Conservation (phyloP, 2,797 vertebrate genomes). For the Silurus lanzhouensis region DNA sequence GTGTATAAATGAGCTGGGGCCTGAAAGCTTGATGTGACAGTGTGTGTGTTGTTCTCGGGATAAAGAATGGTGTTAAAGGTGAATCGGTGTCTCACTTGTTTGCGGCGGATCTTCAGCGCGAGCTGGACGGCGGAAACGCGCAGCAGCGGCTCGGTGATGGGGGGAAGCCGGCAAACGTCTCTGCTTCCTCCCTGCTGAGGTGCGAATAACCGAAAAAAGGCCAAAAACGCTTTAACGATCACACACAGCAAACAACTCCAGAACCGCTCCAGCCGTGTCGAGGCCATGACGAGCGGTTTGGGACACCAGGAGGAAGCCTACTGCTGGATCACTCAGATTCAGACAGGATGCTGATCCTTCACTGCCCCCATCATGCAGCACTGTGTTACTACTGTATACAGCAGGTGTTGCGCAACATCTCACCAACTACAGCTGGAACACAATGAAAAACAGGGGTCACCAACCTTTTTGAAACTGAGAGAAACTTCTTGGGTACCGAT, state of each 20-base stretch:
- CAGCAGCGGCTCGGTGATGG: conserved; percentile 67
- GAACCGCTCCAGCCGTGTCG: conserved; percentile 51
- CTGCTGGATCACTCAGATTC: background rate
- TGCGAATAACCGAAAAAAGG: conserved; percentile 59
- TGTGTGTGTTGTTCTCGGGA: background rate
- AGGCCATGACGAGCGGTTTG: conserved; percentile 61
- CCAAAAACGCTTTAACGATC: conserved; percentile 41
- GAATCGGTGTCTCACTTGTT: conserved; percentile 66
- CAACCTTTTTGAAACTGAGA: too few species aligned
- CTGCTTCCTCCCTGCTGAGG: conserved; percentile 26
- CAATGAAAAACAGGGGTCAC: too few species aligned
- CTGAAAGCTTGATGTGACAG: too few species aligned
- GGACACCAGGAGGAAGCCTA: background rate
- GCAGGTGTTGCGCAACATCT: too few species aligned
- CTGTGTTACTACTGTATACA: background rate
- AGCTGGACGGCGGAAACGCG: conserved; percentile 68
- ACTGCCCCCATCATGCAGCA: conserved; percentile 18
- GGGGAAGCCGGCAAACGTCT: conserved; percentile 56
- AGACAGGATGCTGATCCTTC: background rate
- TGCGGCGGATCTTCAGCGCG: conserved; percentile 73
- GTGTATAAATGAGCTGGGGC: too few species aligned
- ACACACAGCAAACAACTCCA: conserved; percentile 59
- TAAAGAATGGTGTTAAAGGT: background rate
- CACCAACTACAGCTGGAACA: too few species aligned
- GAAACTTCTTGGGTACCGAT: too few species aligned